A percentile compares a stretch with the other conserved stretches of the same genome.
phyloP scores from a whole-genome alignment of 2,113 vertebrate species.

The Pedionomus torquatus region DNA sequence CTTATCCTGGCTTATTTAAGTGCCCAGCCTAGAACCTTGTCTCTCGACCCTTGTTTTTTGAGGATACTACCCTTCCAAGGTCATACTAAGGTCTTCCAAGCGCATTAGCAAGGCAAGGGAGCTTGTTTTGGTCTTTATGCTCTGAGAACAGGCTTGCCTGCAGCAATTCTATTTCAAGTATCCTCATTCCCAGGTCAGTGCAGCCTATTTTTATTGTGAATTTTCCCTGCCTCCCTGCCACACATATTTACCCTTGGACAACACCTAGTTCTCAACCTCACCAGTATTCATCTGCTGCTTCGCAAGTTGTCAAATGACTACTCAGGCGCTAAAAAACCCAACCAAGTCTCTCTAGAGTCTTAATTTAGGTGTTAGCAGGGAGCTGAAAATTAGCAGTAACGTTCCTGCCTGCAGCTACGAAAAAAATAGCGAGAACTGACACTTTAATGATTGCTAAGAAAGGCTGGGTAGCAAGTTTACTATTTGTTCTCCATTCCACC shows the following conservation, averaged over 20 bases:
- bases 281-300: constrained; percentile 55
- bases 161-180: constrained; percentile 46
- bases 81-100: not conserved
- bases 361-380: constrained; percentile 63
- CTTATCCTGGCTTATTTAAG: not conserved
- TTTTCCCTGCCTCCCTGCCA: constrained; percentile 25
- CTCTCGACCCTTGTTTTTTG: not conserved
- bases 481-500: constrained; percentile 33
- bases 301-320: constrained; percentile 60
- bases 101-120: not conserved
- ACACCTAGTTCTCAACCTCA: constrained; percentile 53
- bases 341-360: constrained; percentile 45
- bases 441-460: constrained; percentile 57
- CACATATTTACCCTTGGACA: constrained; percentile 59
- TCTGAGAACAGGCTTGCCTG: not conserved
- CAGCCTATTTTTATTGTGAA: constrained; percentile 47
- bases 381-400: constrained; percentile 66
- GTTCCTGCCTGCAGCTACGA: constrained; percentile 19
- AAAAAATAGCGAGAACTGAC: constrained; percentile 40
- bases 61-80: not conserved
- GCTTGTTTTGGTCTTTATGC: constrained; percentile 2
- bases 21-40: not conserved
- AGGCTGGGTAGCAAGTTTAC: constrained; percentile 9
- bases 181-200: constrained; percentile 44
- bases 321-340: constrained; percentile 49